phyloP scores from a whole-genome alignment of 2,888 invertebrate species.

The Sphaerophoria taeniata region DNA sequence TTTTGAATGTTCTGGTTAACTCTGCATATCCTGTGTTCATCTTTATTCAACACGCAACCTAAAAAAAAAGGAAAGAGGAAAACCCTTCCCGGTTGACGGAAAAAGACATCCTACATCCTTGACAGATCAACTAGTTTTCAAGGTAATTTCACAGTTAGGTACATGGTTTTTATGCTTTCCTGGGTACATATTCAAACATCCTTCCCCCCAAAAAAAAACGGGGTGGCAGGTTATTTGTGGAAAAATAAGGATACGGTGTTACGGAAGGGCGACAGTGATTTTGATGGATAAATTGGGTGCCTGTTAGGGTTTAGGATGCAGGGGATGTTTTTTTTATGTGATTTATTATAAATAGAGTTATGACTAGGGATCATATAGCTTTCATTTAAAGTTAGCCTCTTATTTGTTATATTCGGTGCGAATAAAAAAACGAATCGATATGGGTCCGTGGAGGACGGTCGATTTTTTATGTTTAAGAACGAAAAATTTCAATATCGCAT shows the following conservation, averaged over 20 bases:
- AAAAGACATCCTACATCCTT: slow-evolving; percentile 22
- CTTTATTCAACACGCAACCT: slow-evolving; percentile 30
- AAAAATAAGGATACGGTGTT: background rate
- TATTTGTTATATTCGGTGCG: background rate
- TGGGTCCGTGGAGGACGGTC: background rate
- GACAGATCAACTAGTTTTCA: slow-evolving; percentile 42
- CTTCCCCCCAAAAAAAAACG: slow-evolving; percentile 3
- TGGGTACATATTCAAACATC: slow-evolving; percentile 15
- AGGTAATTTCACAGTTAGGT: slow-evolving; percentile 40
- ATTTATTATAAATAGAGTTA: slow-evolving; percentile 42
- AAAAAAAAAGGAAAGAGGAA: background rate
- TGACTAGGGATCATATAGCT: slow-evolving; percentile 15
- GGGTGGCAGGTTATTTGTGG: slow-evolving; percentile 48
- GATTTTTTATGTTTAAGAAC: background rate
- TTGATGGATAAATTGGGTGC: slow-evolving; percentile 45
- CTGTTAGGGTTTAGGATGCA: slow-evolving; percentile 3
- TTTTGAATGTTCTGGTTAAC: slow-evolving; percentile 48
- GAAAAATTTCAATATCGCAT: slow-evolving; percentile 1
- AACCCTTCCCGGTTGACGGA: slow-evolving; percentile 5
- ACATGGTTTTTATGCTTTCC: background rate
- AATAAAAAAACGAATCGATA: slow-evolving; percentile 22
- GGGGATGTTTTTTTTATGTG: slow-evolving; percentile 16
- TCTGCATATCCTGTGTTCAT: slow-evolving; percentile 57
- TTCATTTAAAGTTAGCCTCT: slow-evolving; percentile 32
- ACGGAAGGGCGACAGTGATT: background rate